Base-by-base conservation (phyloP, 2,797 vertebrate genomes). In the Phrynocephalus guinanensis region DNA sequence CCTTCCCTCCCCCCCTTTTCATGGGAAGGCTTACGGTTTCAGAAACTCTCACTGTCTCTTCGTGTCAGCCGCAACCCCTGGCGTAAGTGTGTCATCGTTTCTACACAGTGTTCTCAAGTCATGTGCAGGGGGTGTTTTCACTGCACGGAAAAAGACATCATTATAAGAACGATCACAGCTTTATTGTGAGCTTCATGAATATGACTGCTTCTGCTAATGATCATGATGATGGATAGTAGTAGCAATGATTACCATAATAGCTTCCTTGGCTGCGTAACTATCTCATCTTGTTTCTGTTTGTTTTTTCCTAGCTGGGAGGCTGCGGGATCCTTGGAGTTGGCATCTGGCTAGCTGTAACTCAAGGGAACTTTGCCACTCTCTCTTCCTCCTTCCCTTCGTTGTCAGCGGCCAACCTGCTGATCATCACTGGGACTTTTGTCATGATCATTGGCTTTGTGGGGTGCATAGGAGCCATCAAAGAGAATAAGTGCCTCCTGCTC, bases 381-480 rank as follows among this genome's bases (percentile, higher is more conserved):
- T 99, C 99, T 10, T 97, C 99, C 24, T 99, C 99, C 88, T 98
- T 99, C 91, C 99, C 99, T 0, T 99, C 99, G 30, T 95, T 99
- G 93, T 99, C 99, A 15, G 99, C 99, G 38, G 99, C 99, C 96
- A 99, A 99, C 96, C 97, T 99, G 16, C 98, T 99, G 93, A 99
- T 99, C 3, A 97, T 97, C 38, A 97, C 98, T 0, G 99, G 99
- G 76, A 97, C 98, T 1, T 98, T 99, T 90, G 96, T 98, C 96
- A 99, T 99, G 99, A 98, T 99, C 97, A 98, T 99, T 30, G 99
- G 99, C 93, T 99, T 99, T 80, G 97, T 99, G 93, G 99, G 99
- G 89, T 99, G 99, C 92, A 97, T 99, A 80, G 99, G 99, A 3
- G 98, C 99, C 92, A 98, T 99, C 96, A 99, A 98, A 95, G 98